Evolutionary conservation across 2,888 invertebrate genomes (phyloP).

Genomic region (Sylvicola cinctus): DNA sequence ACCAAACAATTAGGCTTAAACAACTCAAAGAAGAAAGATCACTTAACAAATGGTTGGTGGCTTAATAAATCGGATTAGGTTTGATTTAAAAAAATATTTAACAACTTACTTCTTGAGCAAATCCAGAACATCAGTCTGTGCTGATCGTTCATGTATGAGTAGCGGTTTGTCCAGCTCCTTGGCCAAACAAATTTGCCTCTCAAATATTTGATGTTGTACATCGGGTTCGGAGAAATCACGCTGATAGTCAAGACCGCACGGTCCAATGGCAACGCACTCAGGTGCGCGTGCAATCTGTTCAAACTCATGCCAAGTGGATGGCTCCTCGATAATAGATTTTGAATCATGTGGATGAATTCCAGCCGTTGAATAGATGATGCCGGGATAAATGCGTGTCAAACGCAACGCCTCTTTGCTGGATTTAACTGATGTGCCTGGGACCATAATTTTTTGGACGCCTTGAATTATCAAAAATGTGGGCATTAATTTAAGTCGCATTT

Average conservation of each 20-base stretch:
- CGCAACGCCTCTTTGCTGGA: constrained; percentile 79
- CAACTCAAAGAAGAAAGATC: too few species aligned
- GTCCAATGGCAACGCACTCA: constrained; percentile 85
- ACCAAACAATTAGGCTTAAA: too few species aligned
- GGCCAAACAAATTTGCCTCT: constrained; percentile 70
- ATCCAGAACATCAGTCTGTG: constrained; percentile 63
- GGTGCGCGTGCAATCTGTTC: constrained; percentile 53
- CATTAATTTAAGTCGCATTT: too few species aligned
- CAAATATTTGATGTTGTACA: constrained; percentile 69
- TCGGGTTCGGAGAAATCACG: constrained; percentile 83
- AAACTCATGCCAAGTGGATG: constrained; percentile 57
- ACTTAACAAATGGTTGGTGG: too few species aligned
- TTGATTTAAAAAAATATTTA: constrained; percentile 21
- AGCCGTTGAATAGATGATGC: constrained; percentile 77
- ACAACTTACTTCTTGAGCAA: constrained; percentile 34
- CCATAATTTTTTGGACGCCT: constrained; percentile 90
- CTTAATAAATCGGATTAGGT: background rate
- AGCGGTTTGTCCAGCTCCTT: constrained; percentile 71
- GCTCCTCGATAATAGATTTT: constrained; percentile 53
- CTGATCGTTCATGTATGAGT: constrained; percentile 81
- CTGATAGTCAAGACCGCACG: constrained; percentile 87
- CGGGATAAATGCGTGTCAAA: constrained; percentile 74
- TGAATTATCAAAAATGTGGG: too few species aligned
- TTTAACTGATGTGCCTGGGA: constrained; percentile 74
- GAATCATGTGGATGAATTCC: constrained; percentile 91